These are phyloP conservation scores for Pherbina coryleti DNA, from an alignment of 2,888 invertebrate species.

Conservation along the genomic window DNA sequence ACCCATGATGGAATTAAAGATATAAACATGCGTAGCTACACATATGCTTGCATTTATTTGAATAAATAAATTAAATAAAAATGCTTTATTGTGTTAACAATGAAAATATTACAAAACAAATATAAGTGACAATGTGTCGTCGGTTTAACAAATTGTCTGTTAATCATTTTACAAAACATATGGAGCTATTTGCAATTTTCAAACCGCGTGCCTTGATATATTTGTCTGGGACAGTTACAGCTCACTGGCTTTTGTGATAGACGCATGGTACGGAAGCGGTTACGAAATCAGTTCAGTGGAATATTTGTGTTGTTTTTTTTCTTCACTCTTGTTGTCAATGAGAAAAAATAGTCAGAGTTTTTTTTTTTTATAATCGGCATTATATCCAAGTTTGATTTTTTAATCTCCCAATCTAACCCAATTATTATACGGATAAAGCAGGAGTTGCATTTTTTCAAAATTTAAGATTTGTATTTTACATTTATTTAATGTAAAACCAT, in stretches of 20 bases:
- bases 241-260: not conserved
- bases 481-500: no score
- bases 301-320: not conserved
- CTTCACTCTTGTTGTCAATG: no score
- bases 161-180: slow-evolving; percentile 27
- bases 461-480: no score
- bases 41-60: no score
- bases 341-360: no score
- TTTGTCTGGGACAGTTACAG: not conserved
- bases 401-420: no score
- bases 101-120: not conserved
- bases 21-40: no score
- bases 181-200: slow-evolving; percentile 4
- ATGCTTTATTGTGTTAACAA: not conserved
- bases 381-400: no score
- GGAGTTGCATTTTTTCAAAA: no score
- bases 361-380: no score
- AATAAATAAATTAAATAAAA: not conserved
- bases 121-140: slow-evolving; percentile 20
- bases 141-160: slow-evolving; percentile 15
- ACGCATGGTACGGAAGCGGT: slow-evolving; percentile 12
- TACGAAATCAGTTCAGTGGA: slow-evolving; percentile 13
- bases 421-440: no score
- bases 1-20: no score
- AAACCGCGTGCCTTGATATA: not conserved